Base-by-base conservation (phyloP, 2,113 vertebrate genomes). In the Gnathonemus longibarbis region DNA sequence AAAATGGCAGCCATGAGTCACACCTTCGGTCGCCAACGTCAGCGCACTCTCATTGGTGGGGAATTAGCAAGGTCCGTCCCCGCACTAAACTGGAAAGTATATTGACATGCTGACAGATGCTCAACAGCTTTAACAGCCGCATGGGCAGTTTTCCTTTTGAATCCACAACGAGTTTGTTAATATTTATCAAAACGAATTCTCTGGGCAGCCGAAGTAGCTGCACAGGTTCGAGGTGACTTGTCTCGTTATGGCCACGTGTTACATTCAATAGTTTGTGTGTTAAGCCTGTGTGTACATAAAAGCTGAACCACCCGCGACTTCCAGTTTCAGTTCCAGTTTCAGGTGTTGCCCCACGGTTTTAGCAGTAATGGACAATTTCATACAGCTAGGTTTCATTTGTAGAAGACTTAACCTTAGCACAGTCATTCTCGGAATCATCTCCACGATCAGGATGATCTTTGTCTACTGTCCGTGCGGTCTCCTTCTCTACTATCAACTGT, bases 1-100 rank as follows among this genome's bases (percentile, higher is more conserved):
- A 89, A 89, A 89, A 89, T 89, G 88, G 88, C n/a, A 2, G 45
- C 88, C 49, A 24, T 8, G 13, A 11, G n/a, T 77, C n/a, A 89
- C 88, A 70, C 45, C 62, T 21, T 77, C n/a, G 13, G 5, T 62
- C 85, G 85, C 50, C 35, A 24, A 48, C 48, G 50, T 80, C 74
- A 80, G 62, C 62, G 10, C n/a, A 10, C 62, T 31, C 27, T 31
- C n/a, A 70, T 70, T 70, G 62, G 62, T 27, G 62, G 27, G n/a
- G 62, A 70, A 70, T 70, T 70, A 70, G 27, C 62, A 31, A 27
- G 27, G n/a, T 3, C n/a, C 62, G 62, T 31, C 62, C n/a, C 62
- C n/a, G n/a, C 62, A 31, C n/a, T 31, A 13, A 31, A 31, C 27
- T 70, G n/a, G 3, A 31, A 70, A 70, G 31, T 70, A 70, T 31